Percentiles rank a stretch among this genome's conserved stretches.
Evolutionary conservation across 2,888 invertebrate genomes (phyloP).

Genomic region (Megaustenia siamemsis): DNA sequence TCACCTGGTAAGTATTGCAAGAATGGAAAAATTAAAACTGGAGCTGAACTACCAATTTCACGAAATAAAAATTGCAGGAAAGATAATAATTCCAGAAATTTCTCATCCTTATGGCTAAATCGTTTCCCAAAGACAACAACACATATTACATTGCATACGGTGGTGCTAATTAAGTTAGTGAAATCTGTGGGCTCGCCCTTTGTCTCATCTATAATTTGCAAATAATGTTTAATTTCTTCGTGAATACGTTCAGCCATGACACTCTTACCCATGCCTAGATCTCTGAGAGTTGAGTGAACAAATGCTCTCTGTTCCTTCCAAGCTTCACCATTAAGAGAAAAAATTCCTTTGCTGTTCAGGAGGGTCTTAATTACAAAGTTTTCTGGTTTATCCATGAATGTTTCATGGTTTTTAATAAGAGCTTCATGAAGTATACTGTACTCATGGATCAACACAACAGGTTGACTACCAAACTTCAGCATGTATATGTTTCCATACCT

Average conservation of each 20-base stretch:
- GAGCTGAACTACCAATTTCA: background rate
- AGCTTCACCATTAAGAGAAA: background rate
- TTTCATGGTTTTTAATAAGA: slow-evolving; percentile 38
- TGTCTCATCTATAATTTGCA: slow-evolving; percentile 1
- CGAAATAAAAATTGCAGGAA: background rate
- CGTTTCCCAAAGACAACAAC: slow-evolving; percentile 39
- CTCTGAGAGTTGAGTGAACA: slow-evolving; percentile 6
- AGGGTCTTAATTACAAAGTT: background rate
- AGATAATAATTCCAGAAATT: background rate
- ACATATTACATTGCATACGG: slow-evolving; percentile 32
- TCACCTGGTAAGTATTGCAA: slow-evolving; percentile 41
- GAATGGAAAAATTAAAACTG: slow-evolving; percentile 16
- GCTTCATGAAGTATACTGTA: slow-evolving; percentile 26
- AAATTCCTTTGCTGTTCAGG: slow-evolving; percentile 10
- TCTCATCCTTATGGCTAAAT: slow-evolving; percentile 34
- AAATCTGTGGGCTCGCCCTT: slow-evolving; percentile 31
- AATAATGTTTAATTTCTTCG: slow-evolving; percentile 22
- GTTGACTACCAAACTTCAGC: slow-evolving; percentile 26
- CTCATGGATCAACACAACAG: slow-evolving; percentile 25
- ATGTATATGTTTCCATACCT: slow-evolving; percentile 38
- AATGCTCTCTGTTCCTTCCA: slow-evolving; percentile 48
- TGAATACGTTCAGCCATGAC: slow-evolving; percentile 40
- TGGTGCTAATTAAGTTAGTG: background rate
- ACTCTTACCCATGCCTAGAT: slow-evolving; percentile 40
- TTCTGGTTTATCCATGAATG: slow-evolving; percentile 24